A percentile compares a stretch with the other conserved stretches of the same genome.
Conservation (phyloP, 2,888 invertebrate species). For the Psylliodes chrysocephalus region DNA sequence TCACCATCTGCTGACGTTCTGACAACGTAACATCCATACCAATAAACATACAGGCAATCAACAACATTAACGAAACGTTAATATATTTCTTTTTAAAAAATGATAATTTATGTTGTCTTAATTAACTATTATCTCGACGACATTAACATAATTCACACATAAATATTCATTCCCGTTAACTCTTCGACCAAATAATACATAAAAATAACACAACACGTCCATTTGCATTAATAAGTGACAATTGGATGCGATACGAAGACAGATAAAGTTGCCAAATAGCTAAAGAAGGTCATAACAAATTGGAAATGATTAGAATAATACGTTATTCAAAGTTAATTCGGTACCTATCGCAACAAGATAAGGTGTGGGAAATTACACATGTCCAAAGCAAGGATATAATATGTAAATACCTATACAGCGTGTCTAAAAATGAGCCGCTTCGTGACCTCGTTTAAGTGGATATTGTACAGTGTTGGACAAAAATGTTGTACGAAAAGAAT, state of each 20-base stretch:
- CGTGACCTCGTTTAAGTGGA: too few relatives aligned
- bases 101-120: conserved; percentile 19
- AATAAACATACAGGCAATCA: not conserved
- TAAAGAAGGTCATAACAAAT: conserved; percentile 18
- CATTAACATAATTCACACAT: conserved; percentile 23
- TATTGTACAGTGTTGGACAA: too few relatives aligned
- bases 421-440: too few relatives aligned
- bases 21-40: not conserved
- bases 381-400: not conserved
- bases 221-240: conserved; percentile 21
- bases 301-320: conserved; percentile 14
- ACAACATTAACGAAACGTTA: conserved; percentile 1
- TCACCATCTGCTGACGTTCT: not conserved
- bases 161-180: conserved; percentile 18
- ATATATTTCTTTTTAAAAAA: conserved; percentile 14
- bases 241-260: not conserved
- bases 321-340: conserved; percentile 9
- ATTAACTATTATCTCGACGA: conserved; percentile 18
- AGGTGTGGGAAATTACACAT: not conserved
- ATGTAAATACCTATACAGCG: too few relatives aligned
- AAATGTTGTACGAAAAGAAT: too few relatives aligned
- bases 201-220: conserved; percentile 11
- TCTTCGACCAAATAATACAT: conserved; percentile 1
- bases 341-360: not conserved
- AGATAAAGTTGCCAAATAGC: conserved; percentile 4